Conservation (phyloP, 2,797 vertebrate species). For the Catharus ustulatus region DNA sequence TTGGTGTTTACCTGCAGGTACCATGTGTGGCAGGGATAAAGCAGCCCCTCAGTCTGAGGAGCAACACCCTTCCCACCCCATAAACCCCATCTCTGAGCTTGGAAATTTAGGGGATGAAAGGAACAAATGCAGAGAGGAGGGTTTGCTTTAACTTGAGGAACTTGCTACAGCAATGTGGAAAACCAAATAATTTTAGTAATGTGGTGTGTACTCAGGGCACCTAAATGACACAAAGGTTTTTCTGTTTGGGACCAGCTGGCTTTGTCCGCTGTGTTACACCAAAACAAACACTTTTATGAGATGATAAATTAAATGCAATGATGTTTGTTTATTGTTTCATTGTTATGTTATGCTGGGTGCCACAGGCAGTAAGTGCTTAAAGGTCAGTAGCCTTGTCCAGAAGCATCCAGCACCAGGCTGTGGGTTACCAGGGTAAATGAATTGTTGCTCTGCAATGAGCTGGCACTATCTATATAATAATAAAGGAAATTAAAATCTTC, state of each 20-base stretch:
- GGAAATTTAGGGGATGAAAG: neutral
- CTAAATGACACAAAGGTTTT: neutral
- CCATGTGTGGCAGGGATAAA: neutral
- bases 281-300: neutral
- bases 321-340: slow-evolving; percentile 1
- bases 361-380: slow-evolving; percentile 6
- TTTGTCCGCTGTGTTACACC: neutral
- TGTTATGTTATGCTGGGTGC: neutral
- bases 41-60: neutral
- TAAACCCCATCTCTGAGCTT: neutral
- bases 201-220: rapidly evolving
- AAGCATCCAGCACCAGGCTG: neutral
- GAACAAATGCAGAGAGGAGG: neutral
- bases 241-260: neutral
- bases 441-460: slow-evolving; percentile 20
- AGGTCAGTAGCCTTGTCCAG: slow-evolving; percentile 12
- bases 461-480: slow-evolving; percentile 25
- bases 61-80: neutral
- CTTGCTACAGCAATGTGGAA: neutral
- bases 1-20: neutral
- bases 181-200: neutral
- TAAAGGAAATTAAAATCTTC: slow-evolving; percentile 36
- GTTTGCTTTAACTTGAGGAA: slow-evolving; percentile 7
- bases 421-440: neutral
- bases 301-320: neutral